phyloP scores from a whole-genome alignment of 2,797 vertebrate genomes.

The Helicolenus hilgendorfi region DNA sequence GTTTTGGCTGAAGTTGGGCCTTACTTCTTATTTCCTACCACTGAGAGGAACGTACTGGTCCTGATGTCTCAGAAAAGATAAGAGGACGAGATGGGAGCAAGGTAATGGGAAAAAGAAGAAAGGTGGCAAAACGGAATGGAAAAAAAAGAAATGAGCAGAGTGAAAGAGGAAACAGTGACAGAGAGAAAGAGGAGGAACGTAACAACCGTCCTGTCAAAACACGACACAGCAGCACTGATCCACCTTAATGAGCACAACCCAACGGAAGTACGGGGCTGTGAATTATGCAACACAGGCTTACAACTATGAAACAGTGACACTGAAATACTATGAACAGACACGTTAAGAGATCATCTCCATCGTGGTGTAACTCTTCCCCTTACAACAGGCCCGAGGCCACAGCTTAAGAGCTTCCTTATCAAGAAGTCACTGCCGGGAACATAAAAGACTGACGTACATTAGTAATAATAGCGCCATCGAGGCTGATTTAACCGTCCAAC shows the following conservation, averaged over 20 bases:
- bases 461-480: background rate
- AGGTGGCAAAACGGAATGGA: background rate
- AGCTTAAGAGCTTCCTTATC: background rate
- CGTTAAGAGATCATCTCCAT: background rate
- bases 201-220: conserved; percentile 26
- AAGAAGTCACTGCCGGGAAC: background rate
- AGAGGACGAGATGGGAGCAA: background rate
- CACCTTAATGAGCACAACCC: conserved; percentile 28
- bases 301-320: background rate
- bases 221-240: conserved; percentile 25
- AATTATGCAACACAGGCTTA: conserved; percentile 54
- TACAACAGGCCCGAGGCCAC: background rate
- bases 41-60: background rate
- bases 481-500: background rate
- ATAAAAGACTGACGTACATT: background rate
- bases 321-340: conserved; percentile 9
- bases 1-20: too few relatives aligned
- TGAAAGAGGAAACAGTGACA: background rate
- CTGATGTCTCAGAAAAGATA: background rate
- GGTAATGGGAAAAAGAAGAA: background rate
- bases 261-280: conserved; percentile 10
- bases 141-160: background rate
- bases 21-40: background rate
- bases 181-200: background rate
- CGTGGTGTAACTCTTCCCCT: background rate